phyloP scores from a whole-genome alignment of 2,888 invertebrate species.

The Scaptomyza tumidula region DNA sequence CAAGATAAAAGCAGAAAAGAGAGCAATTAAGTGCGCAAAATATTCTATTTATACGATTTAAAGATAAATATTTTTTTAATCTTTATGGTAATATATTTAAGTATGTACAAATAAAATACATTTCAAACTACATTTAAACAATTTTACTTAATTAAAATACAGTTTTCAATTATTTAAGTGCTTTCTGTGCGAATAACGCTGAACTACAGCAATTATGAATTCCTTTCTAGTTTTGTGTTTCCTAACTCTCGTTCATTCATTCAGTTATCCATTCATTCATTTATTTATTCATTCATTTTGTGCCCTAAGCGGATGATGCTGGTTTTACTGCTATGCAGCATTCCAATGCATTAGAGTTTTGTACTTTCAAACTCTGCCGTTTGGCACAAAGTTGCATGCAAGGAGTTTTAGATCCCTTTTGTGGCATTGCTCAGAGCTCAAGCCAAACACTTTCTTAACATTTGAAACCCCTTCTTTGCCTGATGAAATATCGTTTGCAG shows the following conservation, averaged over 20 bases:
- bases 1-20: conserved; percentile 27
- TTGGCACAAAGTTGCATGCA: conserved; percentile 32
- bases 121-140: too few relatives aligned
- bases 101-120: too few relatives aligned
- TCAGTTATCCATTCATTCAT: conserved; percentile 64
- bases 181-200: conserved; percentile 7
- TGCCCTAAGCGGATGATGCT: conserved; percentile 46
- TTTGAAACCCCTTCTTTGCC: conserved; percentile 52
- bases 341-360: conserved; percentile 38
- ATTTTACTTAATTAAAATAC: conserved; percentile 7
- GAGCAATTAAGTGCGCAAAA: background rate
- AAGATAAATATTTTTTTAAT: background rate
- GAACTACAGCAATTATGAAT: conserved; percentile 56
- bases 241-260: conserved; percentile 42
- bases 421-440: conserved; percentile 20
- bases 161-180: background rate
- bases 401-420: conserved; percentile 36
- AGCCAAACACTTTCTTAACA: conserved; percentile 60
- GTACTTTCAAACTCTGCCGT: conserved; percentile 46
- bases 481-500: conserved; percentile 58
- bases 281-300: conserved; percentile 66
- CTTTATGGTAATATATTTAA: too few relatives aligned
- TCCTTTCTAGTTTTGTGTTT: conserved; percentile 53
- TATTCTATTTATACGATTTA: conserved; percentile 9
- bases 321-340: conserved; percentile 26